Conservation (phyloP, 1,140 invertebrate species). For the Camponotus floridanus region DNA sequence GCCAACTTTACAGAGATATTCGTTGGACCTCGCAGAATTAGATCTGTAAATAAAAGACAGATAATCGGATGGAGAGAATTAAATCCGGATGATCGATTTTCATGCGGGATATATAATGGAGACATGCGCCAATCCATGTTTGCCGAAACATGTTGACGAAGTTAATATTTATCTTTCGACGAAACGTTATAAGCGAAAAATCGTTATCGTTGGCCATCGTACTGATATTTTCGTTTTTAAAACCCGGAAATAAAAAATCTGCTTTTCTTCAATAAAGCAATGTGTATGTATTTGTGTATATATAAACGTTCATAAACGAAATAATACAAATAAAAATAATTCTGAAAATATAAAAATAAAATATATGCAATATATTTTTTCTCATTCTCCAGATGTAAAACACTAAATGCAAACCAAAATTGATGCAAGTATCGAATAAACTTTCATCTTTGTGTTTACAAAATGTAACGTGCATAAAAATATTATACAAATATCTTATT, state of each 20-base stretch:
- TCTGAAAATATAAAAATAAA: conserved; percentile 6
- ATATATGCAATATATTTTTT: background rate
- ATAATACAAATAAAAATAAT: background rate
- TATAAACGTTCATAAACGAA: background rate
- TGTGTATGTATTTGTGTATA: background rate
- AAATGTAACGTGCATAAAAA: background rate
- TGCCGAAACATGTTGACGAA: conserved; percentile 38
- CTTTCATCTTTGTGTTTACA: background rate
- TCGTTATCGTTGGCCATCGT: conserved; percentile 4
- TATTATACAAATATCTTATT: background rate
- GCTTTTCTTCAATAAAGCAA: conserved; percentile 16
- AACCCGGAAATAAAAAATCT: background rate
- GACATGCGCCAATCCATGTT: conserved; percentile 6
- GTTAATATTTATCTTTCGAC: conserved; percentile 56
- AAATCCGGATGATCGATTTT: conserved; percentile 45
- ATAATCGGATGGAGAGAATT: conserved; percentile 12
- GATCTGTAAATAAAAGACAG: conserved; percentile 41
- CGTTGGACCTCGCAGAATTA: conserved; percentile 27
- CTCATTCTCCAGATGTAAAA: background rate
- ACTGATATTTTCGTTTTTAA: conserved; percentile 32
- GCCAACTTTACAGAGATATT: background rate
- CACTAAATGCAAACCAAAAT: conserved; percentile 20
- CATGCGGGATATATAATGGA: conserved; percentile 40
- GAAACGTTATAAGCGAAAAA: conserved; percentile 31
- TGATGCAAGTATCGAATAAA: conserved; percentile 3